phyloP scores from a whole-genome alignment of 1,140 invertebrate species.

The Brachionus sp. region DNA sequence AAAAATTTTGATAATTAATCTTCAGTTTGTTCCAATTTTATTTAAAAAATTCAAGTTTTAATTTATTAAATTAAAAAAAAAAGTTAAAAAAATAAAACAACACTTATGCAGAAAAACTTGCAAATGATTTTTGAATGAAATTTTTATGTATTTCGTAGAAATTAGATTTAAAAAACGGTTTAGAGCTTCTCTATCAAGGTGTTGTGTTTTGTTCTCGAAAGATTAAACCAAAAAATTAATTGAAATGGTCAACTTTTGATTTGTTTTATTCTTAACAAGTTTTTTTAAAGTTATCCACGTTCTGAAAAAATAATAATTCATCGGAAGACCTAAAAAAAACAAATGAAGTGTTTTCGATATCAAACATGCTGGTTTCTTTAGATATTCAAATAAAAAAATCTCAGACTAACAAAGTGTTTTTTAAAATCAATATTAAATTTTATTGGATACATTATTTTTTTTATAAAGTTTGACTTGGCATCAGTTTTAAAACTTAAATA shows the following conservation, averaged over 20 bases:
- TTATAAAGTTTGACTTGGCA: neutral
- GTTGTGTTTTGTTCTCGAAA: neutral
- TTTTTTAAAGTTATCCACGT: neutral
- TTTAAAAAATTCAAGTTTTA: no score
- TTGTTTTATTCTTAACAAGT: neutral
- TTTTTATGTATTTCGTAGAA: neutral
- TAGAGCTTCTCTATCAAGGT: neutral
- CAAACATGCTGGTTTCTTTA: neutral
- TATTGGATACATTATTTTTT: neutral
- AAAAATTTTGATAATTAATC: no score
- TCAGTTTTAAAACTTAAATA: neutral
- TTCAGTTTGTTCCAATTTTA: no score
- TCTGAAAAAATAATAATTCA: neutral
- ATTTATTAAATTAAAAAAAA: no score
- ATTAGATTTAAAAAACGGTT: neutral
- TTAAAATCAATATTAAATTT: neutral
- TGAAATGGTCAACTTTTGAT: slow-evolving; percentile 8
- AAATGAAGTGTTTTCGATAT: neutral
- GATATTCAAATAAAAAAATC: neutral
- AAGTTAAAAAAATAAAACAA: no score
- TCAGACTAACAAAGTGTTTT: neutral
- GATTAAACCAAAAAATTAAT: neutral
- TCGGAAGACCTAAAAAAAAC: neutral
- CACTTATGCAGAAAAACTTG: no score
- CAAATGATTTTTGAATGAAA: neutral